These are phyloP conservation scores for Tringa solitaria DNA, from an alignment of 2,113 vertebrate species.

Conservation along the genomic window DNA sequence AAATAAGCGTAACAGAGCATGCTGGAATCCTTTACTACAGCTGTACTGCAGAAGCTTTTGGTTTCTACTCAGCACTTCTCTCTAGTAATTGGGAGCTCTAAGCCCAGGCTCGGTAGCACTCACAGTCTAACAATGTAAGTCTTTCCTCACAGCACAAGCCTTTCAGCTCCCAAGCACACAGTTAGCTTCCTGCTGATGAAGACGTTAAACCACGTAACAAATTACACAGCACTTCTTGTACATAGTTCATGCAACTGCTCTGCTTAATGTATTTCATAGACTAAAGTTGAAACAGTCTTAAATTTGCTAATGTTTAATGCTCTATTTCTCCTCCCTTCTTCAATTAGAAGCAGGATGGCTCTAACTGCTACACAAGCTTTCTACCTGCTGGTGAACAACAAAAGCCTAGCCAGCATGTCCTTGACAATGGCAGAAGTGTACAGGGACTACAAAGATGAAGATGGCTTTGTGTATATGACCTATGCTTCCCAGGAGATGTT, in stretches of 20 bases:
- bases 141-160: not conserved
- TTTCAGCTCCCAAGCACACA: not conserved
- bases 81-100: not conserved
- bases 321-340: not conserved
- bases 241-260: not conserved
- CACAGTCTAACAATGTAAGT: not conserved
- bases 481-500: slow-evolving; percentile 96
- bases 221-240: not conserved
- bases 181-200: not conserved
- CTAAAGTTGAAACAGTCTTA: not conserved
- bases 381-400: slow-evolving; percentile 87
- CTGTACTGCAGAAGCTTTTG: not conserved
- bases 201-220: not conserved
- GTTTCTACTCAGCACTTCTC: not conserved
- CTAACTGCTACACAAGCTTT: slow-evolving; percentile 87
- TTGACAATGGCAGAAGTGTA: slow-evolving; percentile 91
- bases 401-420: slow-evolving; percentile 84
- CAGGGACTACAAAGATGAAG: slow-evolving; percentile 87
- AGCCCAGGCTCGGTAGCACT: not conserved
- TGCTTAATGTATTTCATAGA: not conserved
- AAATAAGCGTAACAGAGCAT: not conserved
- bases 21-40: not conserved
- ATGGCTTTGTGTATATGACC: slow-evolving; percentile 93
- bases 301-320: not conserved
- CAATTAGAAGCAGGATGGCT: slow-evolving; percentile 83